These are phyloP conservation scores for Regulus satrapa DNA, from an alignment of 2,113 vertebrate species.

Conservation along the genomic window DNA sequence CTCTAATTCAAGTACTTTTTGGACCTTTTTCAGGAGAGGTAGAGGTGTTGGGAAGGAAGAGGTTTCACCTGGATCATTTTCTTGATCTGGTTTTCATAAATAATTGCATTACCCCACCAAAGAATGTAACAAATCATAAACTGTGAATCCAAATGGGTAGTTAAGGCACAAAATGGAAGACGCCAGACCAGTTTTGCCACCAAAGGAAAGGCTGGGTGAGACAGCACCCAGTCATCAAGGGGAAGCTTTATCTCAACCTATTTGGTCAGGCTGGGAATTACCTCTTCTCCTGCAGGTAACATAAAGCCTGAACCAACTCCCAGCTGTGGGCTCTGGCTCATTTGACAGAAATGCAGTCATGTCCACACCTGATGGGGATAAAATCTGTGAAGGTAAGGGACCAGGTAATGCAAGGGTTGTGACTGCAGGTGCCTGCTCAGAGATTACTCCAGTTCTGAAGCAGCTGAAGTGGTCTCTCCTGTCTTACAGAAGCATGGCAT, in stretches of 20 bases:
- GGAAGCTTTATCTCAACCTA: neutral
- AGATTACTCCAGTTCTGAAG: neutral
- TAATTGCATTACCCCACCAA: neutral
- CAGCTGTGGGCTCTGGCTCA: neutral
- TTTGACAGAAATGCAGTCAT: neutral
- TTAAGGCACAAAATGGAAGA: neutral
- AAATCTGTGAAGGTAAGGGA: neutral
- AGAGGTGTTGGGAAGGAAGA: neutral
- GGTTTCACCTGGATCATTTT: neutral
- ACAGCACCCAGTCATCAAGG: neutral
- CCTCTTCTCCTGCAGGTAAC: neutral
- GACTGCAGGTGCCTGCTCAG: neutral
- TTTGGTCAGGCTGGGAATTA: neutral
- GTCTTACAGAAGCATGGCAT: neutral
- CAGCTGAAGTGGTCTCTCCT: neutral
- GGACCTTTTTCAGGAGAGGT: neutral
- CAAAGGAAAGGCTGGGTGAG: neutral
- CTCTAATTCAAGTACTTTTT: neutral
- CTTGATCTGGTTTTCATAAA: neutral
- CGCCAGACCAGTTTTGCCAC: conserved; percentile 6
- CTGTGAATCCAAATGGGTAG: neutral
- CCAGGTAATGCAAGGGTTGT: neutral
- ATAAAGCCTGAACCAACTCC: neutral
- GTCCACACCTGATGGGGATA: neutral
- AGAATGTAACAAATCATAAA: neutral